Percentiles rank a stretch among this genome's conserved stretches.
Conservation (phyloP, 2,113 vertebrate genomes). For the Cairina moschata region DNA sequence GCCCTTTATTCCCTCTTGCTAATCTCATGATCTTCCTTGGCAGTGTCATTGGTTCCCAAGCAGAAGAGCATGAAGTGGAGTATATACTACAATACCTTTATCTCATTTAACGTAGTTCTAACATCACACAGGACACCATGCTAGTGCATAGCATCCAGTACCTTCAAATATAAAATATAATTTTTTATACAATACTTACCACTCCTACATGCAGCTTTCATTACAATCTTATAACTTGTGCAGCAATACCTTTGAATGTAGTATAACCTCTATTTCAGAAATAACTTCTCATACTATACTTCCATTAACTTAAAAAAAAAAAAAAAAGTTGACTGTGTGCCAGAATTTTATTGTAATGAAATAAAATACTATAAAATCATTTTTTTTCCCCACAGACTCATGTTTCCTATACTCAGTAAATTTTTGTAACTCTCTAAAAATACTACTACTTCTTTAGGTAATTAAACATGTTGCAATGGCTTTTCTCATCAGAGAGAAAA, state of each 20-base stretch:
- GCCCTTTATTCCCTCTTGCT: neutral
- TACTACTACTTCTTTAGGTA: neutral
- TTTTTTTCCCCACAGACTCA: neutral
- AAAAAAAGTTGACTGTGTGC: neutral
- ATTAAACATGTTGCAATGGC: neutral
- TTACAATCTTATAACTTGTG: neutral
- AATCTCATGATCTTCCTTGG: neutral
- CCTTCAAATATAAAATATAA: neutral
- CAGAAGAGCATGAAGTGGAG: neutral
- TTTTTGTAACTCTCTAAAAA: neutral
- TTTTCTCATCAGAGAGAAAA: neutral
- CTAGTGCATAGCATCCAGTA: neutral
- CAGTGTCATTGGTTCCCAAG: neutral
- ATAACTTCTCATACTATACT: neutral
- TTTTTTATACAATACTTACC: neutral
- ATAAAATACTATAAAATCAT: neutral
- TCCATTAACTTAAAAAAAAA: neutral
- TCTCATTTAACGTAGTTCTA: neutral
- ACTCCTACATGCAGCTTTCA: neutral
- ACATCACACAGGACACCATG: neutral
- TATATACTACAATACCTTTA: neutral
- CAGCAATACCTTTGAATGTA: neutral
- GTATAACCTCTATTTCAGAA: neutral
- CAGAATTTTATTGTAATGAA: neutral
- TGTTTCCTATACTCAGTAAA: neutral